Base-by-base conservation (phyloP, 2,113 vertebrate genomes). In the Bagarius yarrelli region DNA sequence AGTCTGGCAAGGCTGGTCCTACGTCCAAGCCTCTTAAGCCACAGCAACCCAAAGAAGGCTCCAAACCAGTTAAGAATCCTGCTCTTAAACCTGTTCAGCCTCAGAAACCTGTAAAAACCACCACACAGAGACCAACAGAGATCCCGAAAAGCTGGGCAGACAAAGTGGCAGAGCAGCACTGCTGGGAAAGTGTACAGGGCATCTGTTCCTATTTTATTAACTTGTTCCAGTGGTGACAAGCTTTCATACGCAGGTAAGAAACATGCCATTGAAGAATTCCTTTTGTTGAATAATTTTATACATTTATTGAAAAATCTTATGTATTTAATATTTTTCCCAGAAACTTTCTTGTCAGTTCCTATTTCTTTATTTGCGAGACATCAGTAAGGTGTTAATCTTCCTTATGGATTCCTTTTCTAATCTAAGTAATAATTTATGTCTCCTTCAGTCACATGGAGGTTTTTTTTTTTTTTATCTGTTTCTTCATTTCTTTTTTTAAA, bases 111-210 rank as follows among this genome's bases (percentile, higher is more conserved):
- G 84, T 85, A 19, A 87, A 53, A 56, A 91, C 88, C 89, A 88
- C 88, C 87, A 89, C 87, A 60, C 84, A 84, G 13, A 85, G 79
- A 56, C 64, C 90, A 80, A 91, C 88, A 0, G 88, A 87, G 80
- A 82, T 87, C 32, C 78, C 85, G 1, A 89, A 87, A 0, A 88
- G 90, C 79, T 88, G 83, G 0, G 90, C 93, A 60, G 88, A 91
- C 30, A 91, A 91, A 88, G n/a, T 94, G 13, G 95, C 95, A 19
- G 81, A 86, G 0, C 90, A 96, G 47, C 91, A 94, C 78, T 96
- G 95, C 88, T 96, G 94, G 94, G 91, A 91, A 83, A 93, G 94
- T 79, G 86, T 96, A 76, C 94, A 94, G 0, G 91, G 87, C 14
- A 61, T 95, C 86, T 96, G 95, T 82, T 86, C 87, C 84, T 95